Percentiles rank a stretch among this genome's conserved stretches.
Conservation (phyloP, 53 echinoderm and acorn worm species). For the Hippasteria phrygiana region DNA sequence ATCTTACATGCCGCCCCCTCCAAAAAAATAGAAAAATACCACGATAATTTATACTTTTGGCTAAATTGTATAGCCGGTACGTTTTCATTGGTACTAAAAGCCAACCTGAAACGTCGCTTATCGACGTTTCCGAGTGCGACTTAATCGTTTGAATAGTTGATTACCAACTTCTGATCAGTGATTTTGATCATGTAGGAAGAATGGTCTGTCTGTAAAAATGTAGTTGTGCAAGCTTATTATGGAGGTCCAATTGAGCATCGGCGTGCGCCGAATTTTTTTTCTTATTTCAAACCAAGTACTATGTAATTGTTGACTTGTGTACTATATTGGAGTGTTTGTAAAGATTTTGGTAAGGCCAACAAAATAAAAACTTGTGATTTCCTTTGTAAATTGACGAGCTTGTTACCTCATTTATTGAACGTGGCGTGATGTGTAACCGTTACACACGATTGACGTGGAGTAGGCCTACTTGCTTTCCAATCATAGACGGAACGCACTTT, state of each 20-base stretch:
- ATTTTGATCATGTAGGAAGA: neutral
- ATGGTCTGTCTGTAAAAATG: too few relatives aligned
- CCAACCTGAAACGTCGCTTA: neutral
- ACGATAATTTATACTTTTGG: neutral
- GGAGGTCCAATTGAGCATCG: neutral
- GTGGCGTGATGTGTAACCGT: too few relatives aligned
- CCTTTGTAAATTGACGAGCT: slow-evolving; percentile 24
- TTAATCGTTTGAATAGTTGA: too few relatives aligned
- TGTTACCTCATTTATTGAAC: neutral
- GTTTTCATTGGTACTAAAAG: slow-evolving; percentile 51
- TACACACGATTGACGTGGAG: too few relatives aligned
- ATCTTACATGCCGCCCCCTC: neutral
- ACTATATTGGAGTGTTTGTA: slow-evolving; percentile 54
- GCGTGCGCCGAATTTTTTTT: slow-evolving; percentile 18
- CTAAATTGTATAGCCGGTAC: neutral
- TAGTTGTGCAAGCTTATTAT: neutral
- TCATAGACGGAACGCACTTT: too few relatives aligned
- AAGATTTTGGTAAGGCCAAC: slow-evolving; percentile 51
- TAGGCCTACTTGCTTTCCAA: too few relatives aligned
- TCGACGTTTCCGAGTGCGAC: slow-evolving; percentile 34
- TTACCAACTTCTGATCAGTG: neutral
- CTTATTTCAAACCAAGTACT: slow-evolving; percentile 48
- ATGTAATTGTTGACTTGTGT: slow-evolving; percentile 58
- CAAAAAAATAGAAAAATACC: neutral
- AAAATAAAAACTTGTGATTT: slow-evolving; percentile 62